These are phyloP conservation scores for Corythaeola cristata DNA, from an alignment of 2,113 vertebrate species.

Conservation along the genomic window DNA sequence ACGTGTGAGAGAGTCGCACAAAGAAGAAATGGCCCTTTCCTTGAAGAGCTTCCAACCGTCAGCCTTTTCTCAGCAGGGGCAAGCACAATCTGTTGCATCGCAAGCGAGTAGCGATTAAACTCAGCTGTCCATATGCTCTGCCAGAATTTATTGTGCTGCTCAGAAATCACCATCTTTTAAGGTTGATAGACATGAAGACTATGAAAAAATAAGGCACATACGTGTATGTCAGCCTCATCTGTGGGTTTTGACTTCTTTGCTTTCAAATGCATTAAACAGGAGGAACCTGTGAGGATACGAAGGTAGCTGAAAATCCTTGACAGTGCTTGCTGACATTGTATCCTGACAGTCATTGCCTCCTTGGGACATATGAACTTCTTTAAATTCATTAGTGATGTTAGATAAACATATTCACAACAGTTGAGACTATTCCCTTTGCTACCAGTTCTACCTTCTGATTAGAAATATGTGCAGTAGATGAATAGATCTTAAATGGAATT, in stretches of 20 bases:
- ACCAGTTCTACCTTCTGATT: not conserved
- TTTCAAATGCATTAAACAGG: not conserved
- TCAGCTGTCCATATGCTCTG: constrained; percentile 51
- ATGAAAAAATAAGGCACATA: not conserved
- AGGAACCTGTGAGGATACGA: not conserved
- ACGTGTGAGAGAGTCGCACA: rapidly evolving
- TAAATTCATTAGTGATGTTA: constrained; percentile 18
- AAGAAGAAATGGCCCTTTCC: constrained; percentile 9
- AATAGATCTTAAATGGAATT: constrained; percentile 21
- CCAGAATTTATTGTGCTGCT: constrained; percentile 52
- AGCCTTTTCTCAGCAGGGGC: constrained; percentile 62
- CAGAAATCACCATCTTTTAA: constrained; percentile 34
- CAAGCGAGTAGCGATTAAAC: not conserved
- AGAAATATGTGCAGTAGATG: not conserved
- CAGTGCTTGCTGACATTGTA: not conserved
- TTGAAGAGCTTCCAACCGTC: constrained; percentile 33
- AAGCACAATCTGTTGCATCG: constrained; percentile 43
- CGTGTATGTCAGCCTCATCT: not conserved
- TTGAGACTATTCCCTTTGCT: not conserved
- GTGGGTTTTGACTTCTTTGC: not conserved
- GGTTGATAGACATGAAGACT: not conserved
- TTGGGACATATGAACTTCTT: not conserved
- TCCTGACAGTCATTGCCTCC: not conserved
- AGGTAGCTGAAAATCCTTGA: not conserved
- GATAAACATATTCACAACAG: not conserved